phyloP scores from a whole-genome alignment of 2,113 vertebrate species.

The Petroica traversi region DNA sequence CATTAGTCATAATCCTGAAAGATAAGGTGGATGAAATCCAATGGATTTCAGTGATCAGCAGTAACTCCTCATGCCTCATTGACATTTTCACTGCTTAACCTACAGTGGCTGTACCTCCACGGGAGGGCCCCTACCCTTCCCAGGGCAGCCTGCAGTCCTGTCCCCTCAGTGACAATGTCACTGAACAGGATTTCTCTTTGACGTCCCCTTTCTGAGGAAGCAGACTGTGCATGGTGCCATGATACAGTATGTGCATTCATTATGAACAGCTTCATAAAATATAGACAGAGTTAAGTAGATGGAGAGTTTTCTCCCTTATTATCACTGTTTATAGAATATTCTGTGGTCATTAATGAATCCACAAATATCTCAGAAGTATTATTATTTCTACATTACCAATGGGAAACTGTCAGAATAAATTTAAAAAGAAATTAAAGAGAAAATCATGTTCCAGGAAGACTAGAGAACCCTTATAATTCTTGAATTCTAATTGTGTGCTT shows the following conservation, averaged over 20 bases:
- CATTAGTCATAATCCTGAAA: neutral
- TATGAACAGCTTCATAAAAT: neutral
- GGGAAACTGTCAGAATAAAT: neutral
- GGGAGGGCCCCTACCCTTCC: neutral
- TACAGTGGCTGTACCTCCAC: neutral
- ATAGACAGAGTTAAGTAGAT: neutral
- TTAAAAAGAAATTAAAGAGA: neutral
- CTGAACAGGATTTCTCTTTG: neutral
- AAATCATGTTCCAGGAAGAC: neutral
- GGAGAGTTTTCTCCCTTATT: neutral
- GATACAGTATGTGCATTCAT: neutral
- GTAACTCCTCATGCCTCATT: neutral
- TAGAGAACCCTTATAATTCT: neutral
- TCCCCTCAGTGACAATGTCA: neutral
- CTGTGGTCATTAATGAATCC: neutral
- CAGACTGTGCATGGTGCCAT: accelerated
- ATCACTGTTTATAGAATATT: neutral
- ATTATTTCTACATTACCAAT: neutral
- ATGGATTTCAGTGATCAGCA: neutral
- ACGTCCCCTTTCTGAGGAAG: neutral
- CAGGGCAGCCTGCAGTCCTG: neutral
- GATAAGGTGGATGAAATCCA: neutral
- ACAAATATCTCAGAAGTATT: neutral
- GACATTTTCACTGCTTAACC: neutral
- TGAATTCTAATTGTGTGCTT: neutral